phyloP scores from a whole-genome alignment of 2,797 vertebrate genomes.

The Brachymystax lenok region DNA sequence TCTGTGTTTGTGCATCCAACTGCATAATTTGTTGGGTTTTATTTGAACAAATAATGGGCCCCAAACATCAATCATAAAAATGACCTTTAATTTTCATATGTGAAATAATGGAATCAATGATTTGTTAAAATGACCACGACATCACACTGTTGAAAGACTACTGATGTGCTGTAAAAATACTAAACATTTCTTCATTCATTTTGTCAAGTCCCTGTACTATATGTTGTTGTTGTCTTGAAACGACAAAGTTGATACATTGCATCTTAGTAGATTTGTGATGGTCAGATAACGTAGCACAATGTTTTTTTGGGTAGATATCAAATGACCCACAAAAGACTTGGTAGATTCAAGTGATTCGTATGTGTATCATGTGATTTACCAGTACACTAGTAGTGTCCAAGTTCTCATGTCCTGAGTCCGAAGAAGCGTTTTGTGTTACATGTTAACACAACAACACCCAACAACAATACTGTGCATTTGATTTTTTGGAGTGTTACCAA shows the following conservation, averaged over 20 bases:
- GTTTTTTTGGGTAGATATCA: slow-evolving; percentile 51
- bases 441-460: background rate
- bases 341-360: slow-evolving; percentile 31
- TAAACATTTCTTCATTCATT: slow-evolving; percentile 22
- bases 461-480: slow-evolving; percentile 1
- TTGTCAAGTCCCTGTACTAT: slow-evolving; percentile 33
- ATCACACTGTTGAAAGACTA: background rate
- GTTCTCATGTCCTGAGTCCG: slow-evolving; percentile 2
- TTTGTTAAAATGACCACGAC: background rate
- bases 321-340: slow-evolving; percentile 17
- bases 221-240: slow-evolving; percentile 42
- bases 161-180: slow-evolving; percentile 11
- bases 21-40: background rate
- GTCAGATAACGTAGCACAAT: slow-evolving; percentile 55
- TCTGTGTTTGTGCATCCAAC: background rate
- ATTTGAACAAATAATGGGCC: slow-evolving; percentile 3
- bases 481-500: background rate
- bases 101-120: slow-evolving; percentile 1
- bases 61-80: slow-evolving; percentile 10
- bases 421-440: slow-evolving; percentile 13
- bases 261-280: slow-evolving; percentile 48
- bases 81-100: background rate
- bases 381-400: slow-evolving; percentile 9
- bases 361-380: slow-evolving; percentile 38
- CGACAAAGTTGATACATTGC: slow-evolving; percentile 29